Percentiles rank a stretch among this genome's conserved stretches.
These are phyloP conservation scores for Lamprologus lemairii DNA, from an alignment of 2,113 vertebrate genomes.

Conservation along the genomic window DNA sequence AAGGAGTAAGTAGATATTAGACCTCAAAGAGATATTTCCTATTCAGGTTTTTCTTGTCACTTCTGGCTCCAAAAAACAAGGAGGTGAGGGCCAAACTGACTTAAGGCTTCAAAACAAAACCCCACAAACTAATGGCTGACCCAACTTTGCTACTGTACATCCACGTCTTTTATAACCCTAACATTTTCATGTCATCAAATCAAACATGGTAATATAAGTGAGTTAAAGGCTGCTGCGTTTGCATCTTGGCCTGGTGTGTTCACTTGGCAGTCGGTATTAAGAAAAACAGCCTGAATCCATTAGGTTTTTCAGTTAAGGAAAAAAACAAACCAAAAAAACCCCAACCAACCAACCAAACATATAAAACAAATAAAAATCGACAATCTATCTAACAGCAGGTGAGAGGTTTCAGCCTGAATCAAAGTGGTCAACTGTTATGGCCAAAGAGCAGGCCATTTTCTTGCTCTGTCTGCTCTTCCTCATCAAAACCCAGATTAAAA, in stretches of 20 bases:
- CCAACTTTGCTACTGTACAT: not conserved
- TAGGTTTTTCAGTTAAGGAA: not conserved
- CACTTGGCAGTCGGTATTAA: not conserved
- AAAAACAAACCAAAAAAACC: accelerated
- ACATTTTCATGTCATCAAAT: not conserved
- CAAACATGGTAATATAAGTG: not conserved
- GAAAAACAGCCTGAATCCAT: not conserved
- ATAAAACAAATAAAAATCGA: not conserved
- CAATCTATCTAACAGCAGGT: not conserved
- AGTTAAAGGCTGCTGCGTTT: not conserved
- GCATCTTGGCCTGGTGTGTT: not conserved
- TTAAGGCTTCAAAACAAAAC: not conserved
- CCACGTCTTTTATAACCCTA: not conserved
- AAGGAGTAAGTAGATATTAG: not conserved
- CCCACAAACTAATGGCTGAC: not conserved
- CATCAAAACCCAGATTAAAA: not conserved
- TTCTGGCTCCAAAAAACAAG: not conserved
- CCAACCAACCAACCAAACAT: not conserved
- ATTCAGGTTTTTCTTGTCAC: not conserved
- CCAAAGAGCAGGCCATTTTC: not conserved
- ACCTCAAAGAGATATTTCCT: not conserved
- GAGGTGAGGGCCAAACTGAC: not conserved
- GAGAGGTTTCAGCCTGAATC: not conserved
- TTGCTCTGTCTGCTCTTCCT: not conserved
- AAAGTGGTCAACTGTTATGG: not conserved